phyloP scores from a whole-genome alignment of 35 echinoderm and acorn worm genomes.

The Ophioderma brevispina region DNA sequence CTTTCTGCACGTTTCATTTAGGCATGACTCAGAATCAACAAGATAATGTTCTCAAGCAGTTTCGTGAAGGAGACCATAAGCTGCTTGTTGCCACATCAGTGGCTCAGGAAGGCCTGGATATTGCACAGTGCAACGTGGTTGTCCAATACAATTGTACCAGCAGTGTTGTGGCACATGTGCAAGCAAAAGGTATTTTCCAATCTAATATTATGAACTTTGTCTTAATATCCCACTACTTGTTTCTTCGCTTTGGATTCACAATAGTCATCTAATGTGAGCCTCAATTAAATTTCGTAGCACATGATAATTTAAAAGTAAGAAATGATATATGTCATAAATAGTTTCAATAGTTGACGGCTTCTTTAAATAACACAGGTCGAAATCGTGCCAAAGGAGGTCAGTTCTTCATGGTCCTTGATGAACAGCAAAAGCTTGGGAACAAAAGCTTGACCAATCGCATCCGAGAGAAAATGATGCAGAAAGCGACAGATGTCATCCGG shows the following conservation, averaged over 20 bases:
- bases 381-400: conserved; percentile 47
- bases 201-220: too few relatives aligned
- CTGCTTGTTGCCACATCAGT: conserved; percentile 60
- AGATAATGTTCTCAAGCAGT: conserved; percentile 20
- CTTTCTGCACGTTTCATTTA: not conserved
- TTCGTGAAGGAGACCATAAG: conserved; percentile 42
- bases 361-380: conserved; percentile 50
- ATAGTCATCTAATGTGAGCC: too few relatives aligned
- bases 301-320: too few relatives aligned
- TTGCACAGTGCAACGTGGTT: conserved; percentile 62
- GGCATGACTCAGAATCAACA: conserved; percentile 61
- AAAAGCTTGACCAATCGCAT: conserved; percentile 47
- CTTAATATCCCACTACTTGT: too few relatives aligned
- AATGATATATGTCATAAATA: too few relatives aligned
- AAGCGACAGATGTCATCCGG: conserved; percentile 16
- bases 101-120: conserved; percentile 66
- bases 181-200: conserved; percentile 56
- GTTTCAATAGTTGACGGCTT: too few relatives aligned
- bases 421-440: conserved; percentile 23
- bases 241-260: too few relatives aligned
- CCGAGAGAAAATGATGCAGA: conserved; percentile 54
- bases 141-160: conserved; percentile 54
- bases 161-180: conserved; percentile 47
- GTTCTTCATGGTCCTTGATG: conserved; percentile 38
- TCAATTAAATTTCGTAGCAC: too few relatives aligned